Percentiles rank a stretch among this genome's conserved stretches.
These are phyloP conservation scores for Phainopepla nitens DNA, from an alignment of 2,113 vertebrate species.

Conservation along the genomic window DNA sequence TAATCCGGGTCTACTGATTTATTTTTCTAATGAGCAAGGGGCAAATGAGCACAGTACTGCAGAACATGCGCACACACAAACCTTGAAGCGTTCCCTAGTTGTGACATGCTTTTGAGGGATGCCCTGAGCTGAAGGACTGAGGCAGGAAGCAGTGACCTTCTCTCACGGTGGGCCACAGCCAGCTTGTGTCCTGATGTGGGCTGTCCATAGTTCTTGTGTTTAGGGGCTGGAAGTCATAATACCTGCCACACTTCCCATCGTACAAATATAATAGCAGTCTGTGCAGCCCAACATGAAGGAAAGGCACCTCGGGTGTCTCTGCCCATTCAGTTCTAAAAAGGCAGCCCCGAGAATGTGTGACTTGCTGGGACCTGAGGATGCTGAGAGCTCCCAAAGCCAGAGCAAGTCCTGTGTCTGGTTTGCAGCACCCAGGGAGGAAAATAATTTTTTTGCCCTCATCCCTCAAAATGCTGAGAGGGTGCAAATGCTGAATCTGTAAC, in stretches of 20 bases:
- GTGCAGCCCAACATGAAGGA: neutral
- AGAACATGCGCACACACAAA: accelerated
- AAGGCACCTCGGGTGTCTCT: neutral
- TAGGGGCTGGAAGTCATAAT: neutral
- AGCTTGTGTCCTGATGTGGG: neutral
- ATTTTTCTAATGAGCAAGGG: neutral
- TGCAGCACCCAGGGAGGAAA: neutral
- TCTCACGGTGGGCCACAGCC: neutral
- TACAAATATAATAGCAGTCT: neutral
- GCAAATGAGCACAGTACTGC: neutral
- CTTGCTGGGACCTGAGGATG: neutral
- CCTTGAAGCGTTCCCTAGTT: accelerated
- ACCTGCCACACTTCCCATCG: accelerated
- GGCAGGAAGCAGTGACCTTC: neutral
- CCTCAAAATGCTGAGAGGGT: neutral
- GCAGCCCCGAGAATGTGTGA: neutral
- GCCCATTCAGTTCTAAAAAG: neutral
- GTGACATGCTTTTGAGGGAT: neutral
- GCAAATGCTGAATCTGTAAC: neutral
- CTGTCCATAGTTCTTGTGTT: neutral
- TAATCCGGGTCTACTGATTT: neutral
- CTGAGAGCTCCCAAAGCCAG: neutral
- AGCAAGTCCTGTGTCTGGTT: neutral
- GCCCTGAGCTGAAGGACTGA: neutral
- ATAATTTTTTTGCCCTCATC: neutral